A percentile compares a stretch with the other conserved stretches of the same genome.
Evolutionary conservation across 2,113 vertebrate species (phyloP).

Genomic region (Neolamprologus toae): DNA sequence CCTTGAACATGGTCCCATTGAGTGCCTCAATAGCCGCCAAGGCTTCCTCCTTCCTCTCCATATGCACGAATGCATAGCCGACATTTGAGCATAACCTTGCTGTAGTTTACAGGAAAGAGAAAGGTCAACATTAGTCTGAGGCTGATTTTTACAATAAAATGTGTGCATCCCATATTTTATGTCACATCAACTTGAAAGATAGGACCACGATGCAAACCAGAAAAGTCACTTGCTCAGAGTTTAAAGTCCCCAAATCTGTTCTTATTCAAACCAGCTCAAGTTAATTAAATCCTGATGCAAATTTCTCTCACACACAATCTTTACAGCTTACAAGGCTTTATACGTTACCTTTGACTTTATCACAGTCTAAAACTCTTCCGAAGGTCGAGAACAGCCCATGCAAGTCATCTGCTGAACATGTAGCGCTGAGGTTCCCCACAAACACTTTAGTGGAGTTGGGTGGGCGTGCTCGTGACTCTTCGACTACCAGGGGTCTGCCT

Average conservation of each 20-base stretch:
- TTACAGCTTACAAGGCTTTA: not conserved
- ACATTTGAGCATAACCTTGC: conserved; percentile 72
- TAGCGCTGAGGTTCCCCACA: conserved; percentile 89
- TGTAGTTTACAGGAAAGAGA: conserved; percentile 15
- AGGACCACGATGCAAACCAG: not conserved
- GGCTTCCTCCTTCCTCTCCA: conserved; percentile 94
- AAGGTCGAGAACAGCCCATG: conserved; percentile 88
- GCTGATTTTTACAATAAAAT: not conserved
- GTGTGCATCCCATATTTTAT: not conserved
- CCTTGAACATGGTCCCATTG: conserved; percentile 90
- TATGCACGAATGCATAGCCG: conserved; percentile 96
- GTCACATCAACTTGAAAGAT: not conserved
- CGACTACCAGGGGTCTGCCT: conserved; percentile 85
- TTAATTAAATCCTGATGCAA: not conserved
- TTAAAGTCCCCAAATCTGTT: not conserved
- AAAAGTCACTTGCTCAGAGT: not conserved
- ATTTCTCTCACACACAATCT: not conserved
- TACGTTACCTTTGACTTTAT: conserved; percentile 90
- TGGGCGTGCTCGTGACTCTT: conserved; percentile 86
- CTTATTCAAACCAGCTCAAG: not conserved
- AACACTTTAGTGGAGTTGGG: conserved; percentile 93
- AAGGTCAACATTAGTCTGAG: not conserved
- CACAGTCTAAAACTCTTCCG: conserved; percentile 92
- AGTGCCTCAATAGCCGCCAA: conserved; percentile 86
- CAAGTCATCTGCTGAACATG: conserved; percentile 85